Evolutionary conservation across 2,113 vertebrate species (phyloP), one percentile per base, ranked within the genome.

Genomic region (Chrysemys picta): DNA sequence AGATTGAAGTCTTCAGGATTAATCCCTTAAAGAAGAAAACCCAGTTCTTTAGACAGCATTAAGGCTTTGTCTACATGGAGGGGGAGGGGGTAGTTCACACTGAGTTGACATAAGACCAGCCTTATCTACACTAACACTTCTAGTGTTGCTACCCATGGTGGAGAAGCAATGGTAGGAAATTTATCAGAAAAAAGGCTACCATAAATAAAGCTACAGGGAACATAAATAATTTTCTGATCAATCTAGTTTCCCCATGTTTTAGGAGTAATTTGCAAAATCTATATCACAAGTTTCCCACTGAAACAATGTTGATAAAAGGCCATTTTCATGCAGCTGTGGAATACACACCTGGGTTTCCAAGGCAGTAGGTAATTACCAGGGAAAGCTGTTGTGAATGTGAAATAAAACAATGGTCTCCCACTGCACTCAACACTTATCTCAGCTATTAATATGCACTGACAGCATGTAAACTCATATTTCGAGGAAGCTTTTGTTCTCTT

Each of bases 81-180:
- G 8, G 21, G 53, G 19, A 54, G 17, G 52, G 53, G 8, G 53
- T 54, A 54, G 53, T 22, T 54, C 19, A 9, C 21, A 22, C 21
- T 22, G 21, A 54, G 21, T 22, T 54, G 53, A 54, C 53, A 22
- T 54, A 54, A 54, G 53, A 54, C 53, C 53, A 35, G 21, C 13
- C 54, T 84, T 10, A 72, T 4, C 8, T 90, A 16, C 47, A 1
- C 29, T 84, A 0, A 0, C 29, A 47, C 27, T 12, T 1, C 75
- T 5, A 24, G 35, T 13, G 25, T 56, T 47, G 79, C 50, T 65
- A 22, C 42, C 76, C 22, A 35, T 16, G 9, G 9, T 22, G 89
- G 10, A 8, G 35, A 62, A 56, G 8, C 7, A 38, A 1, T 5
- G 22, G 25, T 72, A 14, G 16, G 9, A 78, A 93, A 87, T 27